A percentile compares a stretch with the other conserved stretches of the same genome.
phyloP scores from a whole-genome alignment of 2,888 invertebrate genomes.

The Doris montereyensis region DNA sequence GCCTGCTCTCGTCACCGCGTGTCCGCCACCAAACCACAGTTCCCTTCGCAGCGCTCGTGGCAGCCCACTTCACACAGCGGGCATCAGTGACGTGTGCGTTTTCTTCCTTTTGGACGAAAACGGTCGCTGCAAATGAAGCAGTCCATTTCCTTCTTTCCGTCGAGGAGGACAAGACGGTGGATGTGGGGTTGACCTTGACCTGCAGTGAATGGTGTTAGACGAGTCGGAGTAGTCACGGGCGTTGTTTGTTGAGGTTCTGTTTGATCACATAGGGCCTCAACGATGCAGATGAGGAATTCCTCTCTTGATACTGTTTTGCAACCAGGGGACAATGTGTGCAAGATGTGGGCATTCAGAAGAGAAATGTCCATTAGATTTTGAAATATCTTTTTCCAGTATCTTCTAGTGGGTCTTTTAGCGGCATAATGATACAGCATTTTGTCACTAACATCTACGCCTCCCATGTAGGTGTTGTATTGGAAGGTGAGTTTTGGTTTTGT shows the following conservation, averaged over 20 bases:
- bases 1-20: no score
- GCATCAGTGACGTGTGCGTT: not conserved
- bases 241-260: not conserved
- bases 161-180: not conserved
- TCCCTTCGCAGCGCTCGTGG: not conserved
- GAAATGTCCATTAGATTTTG: not conserved
- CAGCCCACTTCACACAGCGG: not conserved
- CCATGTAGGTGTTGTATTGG: conserved; percentile 26
- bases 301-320: not conserved
- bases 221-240: not conserved
- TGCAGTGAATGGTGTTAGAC: not conserved
- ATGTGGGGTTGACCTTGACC: not conserved
- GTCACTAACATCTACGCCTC: conserved; percentile 27
- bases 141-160: not conserved
- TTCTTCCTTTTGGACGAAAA: not conserved
- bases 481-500: conserved; percentile 2
- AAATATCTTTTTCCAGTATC: conserved; percentile 27
- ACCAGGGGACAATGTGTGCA: not conserved
- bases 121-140: not conserved
- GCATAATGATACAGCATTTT: conserved; percentile 2
- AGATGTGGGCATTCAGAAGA: not conserved
- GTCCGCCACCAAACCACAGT: no score
- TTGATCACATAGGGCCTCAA: not conserved
- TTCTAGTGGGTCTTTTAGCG: not conserved
- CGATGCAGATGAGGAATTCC: not conserved